Percentiles rank a stretch among this genome's conserved stretches.
phyloP scores from a whole-genome alignment of 1,140 invertebrate species.

The Mycetomoellerius zeteki region DNA sequence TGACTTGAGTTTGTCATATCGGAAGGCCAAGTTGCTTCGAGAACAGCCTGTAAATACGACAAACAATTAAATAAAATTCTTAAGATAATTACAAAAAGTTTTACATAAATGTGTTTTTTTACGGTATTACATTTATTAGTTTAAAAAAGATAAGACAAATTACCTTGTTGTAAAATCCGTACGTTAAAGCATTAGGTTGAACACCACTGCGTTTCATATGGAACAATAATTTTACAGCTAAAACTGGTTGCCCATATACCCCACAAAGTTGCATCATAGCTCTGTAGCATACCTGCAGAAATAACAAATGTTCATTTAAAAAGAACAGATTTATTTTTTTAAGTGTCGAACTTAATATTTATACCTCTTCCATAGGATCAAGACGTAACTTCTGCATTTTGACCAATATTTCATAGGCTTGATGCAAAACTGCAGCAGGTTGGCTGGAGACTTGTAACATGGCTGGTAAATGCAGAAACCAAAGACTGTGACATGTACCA shows the following conservation, averaged over 20 bases:
- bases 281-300: slow-evolving; percentile 95
- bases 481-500: slow-evolving; percentile 97
- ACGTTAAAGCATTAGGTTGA: slow-evolving; percentile 99
- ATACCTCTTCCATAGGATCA: slow-evolving; percentile 95
- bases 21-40: slow-evolving; percentile 98
- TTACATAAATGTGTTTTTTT: slow-evolving; percentile 12
- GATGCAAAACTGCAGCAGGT: slow-evolving; percentile 92
- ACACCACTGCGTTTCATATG: slow-evolving; percentile 98
- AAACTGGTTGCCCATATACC: slow-evolving; percentile 95
- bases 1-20: slow-evolving; percentile 94
- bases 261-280: slow-evolving; percentile 99
- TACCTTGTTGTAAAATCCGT: slow-evolving; percentile 91
- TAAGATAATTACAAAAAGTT: slow-evolving; percentile 16
- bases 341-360: neutral
- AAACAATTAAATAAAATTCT: neutral
- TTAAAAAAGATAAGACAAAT: slow-evolving; percentile 6
- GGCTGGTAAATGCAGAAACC: slow-evolving; percentile 95
- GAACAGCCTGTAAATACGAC: slow-evolving; percentile 89
- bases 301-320: slow-evolving; percentile 36
- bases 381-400: slow-evolving; percentile 93
- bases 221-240: slow-evolving; percentile 97
- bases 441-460: slow-evolving; percentile 88
- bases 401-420: slow-evolving; percentile 95
- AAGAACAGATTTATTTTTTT: neutral
- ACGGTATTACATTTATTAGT: slow-evolving; percentile 8